These are phyloP conservation scores for Homarus gammarus DNA, from an alignment of 2,888 invertebrate genomes.

Conservation along the genomic window DNA sequence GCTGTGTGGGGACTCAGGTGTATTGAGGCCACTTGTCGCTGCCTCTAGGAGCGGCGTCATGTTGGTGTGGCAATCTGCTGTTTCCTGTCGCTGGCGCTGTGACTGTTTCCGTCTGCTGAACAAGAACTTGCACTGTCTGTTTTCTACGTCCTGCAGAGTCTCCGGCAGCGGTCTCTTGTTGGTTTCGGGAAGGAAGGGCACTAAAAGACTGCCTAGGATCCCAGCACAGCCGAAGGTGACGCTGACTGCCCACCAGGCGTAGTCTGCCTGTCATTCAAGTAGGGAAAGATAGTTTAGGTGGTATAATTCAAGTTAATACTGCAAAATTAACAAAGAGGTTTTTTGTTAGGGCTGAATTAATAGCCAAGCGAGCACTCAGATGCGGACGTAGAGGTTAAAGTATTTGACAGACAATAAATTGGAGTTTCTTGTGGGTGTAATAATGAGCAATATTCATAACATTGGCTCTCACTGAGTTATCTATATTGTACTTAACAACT, in stretches of 20 bases:
- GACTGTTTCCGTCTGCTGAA: background rate
- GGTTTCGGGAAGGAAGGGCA: constrained; percentile 33
- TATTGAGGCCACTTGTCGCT: background rate
- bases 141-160: constrained; percentile 37
- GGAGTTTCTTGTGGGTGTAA: no score
- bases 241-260: constrained; percentile 17
- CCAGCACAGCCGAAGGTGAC: constrained; percentile 31
- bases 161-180: constrained; percentile 36
- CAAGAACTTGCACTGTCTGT: background rate
- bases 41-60: background rate
- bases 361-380: no score
- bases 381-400: no score
- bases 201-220: constrained; percentile 2
- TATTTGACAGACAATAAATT: no score
- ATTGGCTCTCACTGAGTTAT: no score
- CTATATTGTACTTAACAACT: no score
- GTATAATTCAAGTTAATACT: no score
- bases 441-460: no score
- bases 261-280: constrained; percentile 22
- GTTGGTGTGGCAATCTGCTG: background rate
- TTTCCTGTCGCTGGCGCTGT: background rate
- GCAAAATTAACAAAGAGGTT: no score
- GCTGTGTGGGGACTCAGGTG: background rate
- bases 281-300: no score
- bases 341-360: no score